Evolutionary conservation across 2,113 vertebrate genomes (phyloP).

Genomic region (Montifringilla adamsi): DNA sequence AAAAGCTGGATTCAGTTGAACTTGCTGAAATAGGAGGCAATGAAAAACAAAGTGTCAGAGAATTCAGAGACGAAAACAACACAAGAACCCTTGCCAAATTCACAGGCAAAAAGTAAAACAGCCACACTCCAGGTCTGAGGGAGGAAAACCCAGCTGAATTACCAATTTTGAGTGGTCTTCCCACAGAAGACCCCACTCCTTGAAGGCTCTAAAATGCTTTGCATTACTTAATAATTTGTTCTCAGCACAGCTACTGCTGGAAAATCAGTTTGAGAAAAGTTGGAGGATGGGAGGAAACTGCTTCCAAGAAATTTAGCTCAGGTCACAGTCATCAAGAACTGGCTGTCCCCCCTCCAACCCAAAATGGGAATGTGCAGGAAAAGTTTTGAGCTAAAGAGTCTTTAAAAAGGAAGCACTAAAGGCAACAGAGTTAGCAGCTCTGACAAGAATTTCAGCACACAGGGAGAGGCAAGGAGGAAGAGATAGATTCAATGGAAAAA

Average conservation of each 20-base stretch:
- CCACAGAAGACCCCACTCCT: background rate
- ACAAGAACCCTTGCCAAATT: background rate
- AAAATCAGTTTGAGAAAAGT: background rate
- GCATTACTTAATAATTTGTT: background rate
- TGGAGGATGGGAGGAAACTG: background rate
- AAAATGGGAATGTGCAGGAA: background rate
- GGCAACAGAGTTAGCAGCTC: background rate
- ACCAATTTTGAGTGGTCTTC: background rate
- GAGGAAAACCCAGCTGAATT: background rate
- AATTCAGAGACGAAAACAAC: background rate
- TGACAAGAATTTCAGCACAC: constrained; percentile 33
- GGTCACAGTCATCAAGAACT: background rate
- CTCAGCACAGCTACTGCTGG: background rate
- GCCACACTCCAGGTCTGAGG: background rate
- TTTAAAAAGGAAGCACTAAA: background rate
- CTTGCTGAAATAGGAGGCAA: background rate
- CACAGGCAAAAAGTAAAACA: background rate
- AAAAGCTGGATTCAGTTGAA: background rate
- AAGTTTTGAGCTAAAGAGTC: background rate
- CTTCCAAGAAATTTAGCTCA: background rate
- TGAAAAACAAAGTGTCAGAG: background rate
- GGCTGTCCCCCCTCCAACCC: background rate
- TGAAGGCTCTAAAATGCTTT: background rate
- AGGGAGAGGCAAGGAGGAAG: background rate
- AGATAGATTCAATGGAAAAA: constrained; percentile 30